Base-by-base conservation (phyloP, 2,888 invertebrate species). In the Vandiemenella viatica region DNA sequence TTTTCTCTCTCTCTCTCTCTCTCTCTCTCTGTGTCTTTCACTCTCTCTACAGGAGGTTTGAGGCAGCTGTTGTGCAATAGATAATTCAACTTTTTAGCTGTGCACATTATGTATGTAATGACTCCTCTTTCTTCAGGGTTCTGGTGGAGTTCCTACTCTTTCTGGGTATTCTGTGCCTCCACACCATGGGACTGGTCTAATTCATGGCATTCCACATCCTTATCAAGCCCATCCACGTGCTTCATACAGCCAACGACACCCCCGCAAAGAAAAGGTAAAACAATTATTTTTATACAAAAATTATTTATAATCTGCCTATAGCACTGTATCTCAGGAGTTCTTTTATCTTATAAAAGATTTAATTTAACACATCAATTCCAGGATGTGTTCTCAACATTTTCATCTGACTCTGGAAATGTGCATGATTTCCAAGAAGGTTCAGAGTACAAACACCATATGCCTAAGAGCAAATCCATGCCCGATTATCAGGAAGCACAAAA, bases 391-490 rank as follows among this genome's bases (percentile, higher is more conserved):
- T 77, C 83, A 58, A 73, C 78, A 38, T 76, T 83, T 60, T 85
- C 85, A 40, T 79, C 79, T 4, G 87, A 87, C 68, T 85, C 85
- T 48, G 87, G 86, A 4, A 84, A 82, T 58, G 76, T 79, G n/a
- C 74, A 75, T 55, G 79, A 79, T 66, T 82, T 75, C 63, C 71
- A 75, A 52, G 81, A 77, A 55, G 66, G 70, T 41, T 66, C 70
- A 8, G 59, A 59, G 21, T 57, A 59, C 32, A 58, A 58, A 38
- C 70, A 61, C 49, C 62, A 62, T 56, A 67, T 74, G 65, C 71
- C 74, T 46, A 78, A 77, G 62, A 76, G 76, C 53, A 76, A 75
- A 62, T 76, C 76, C 56, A 74, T 77, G 67, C 76, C 77, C 46
- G 78, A 77, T 58, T 75, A 77, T 59, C 67, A 67, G 44, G 70